Evolutionary conservation across 2,888 invertebrate species (phyloP).

Genomic region (Trichacis sp.): DNA sequence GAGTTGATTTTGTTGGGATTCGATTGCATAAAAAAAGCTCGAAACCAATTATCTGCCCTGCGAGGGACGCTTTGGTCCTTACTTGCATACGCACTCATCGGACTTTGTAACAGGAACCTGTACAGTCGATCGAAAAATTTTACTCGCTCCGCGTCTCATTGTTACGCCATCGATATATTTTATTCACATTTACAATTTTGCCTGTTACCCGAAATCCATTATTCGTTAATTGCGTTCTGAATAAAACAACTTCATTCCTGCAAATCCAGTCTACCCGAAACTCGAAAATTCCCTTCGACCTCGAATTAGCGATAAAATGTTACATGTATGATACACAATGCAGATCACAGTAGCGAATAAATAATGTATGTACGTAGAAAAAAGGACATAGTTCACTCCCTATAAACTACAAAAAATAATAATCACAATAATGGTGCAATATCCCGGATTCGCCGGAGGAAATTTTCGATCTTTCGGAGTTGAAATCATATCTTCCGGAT

Average conservation of each 20-base stretch:
- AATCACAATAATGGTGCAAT: constrained; percentile 40
- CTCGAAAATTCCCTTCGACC: constrained; percentile 25
- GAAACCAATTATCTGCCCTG: constrained; percentile 38
- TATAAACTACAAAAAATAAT: constrained; percentile 34
- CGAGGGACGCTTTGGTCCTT: constrained; percentile 36
- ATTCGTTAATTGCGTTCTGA: constrained; percentile 1
- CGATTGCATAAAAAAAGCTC: too few species aligned
- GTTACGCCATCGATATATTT: too few species aligned
- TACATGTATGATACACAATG: constrained; percentile 34
- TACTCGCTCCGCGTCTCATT: background rate
- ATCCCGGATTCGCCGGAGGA: constrained; percentile 30
- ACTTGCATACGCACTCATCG: constrained; percentile 22
- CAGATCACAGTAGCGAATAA: constrained; percentile 26
- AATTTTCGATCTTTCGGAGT: constrained; percentile 16
- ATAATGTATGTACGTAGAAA: constrained; percentile 31
- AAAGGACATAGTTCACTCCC: constrained; percentile 35
- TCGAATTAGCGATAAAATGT: constrained; percentile 15
- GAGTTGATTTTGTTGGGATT: background rate
- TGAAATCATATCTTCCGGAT: constrained; percentile 22
- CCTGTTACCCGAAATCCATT: too few species aligned
- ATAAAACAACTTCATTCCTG: too few species aligned
- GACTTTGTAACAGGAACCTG: constrained; percentile 43
- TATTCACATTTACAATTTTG: too few species aligned
- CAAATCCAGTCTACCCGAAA: too few species aligned
- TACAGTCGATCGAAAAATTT: constrained; percentile 29